phyloP scores from a whole-genome alignment of 2,797 vertebrate genomes.

The Fistularia tabacaria region DNA sequence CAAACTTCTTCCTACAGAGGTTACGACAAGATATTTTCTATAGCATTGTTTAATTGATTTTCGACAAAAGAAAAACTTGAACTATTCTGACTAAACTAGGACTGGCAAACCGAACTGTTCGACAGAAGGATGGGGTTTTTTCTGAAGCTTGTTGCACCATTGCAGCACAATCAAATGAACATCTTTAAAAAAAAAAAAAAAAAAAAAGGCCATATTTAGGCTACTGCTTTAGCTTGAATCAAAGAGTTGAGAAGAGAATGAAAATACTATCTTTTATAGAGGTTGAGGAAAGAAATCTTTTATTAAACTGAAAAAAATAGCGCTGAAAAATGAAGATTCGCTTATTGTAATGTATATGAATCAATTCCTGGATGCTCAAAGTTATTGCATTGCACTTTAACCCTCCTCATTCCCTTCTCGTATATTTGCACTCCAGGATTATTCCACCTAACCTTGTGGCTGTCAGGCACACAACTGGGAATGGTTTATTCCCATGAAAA shows the following conservation, averaged over 20 bases:
- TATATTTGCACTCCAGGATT: slow-evolving; percentile 76
- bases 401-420: slow-evolving; percentile 64
- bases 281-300: slow-evolving; percentile 57
- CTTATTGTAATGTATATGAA: slow-evolving; percentile 63
- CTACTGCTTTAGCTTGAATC: slow-evolving; percentile 61
- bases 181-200: slow-evolving; percentile 1
- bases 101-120: slow-evolving; percentile 47
- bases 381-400: slow-evolving; percentile 79
- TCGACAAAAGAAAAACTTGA: slow-evolving; percentile 41
- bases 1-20: not conserved
- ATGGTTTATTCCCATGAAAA: slow-evolving; percentile 47
- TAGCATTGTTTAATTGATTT: slow-evolving; percentile 48
- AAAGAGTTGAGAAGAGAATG: slow-evolving; percentile 56
- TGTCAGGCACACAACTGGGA: slow-evolving; percentile 46
- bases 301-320: slow-evolving; percentile 59
- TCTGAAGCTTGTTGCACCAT: slow-evolving; percentile 65
- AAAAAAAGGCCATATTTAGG: slow-evolving; percentile 48
- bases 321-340: slow-evolving; percentile 64
- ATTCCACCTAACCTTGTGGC: slow-evolving; percentile 53
- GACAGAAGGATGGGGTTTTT: slow-evolving; percentile 44
- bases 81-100: slow-evolving; percentile 49
- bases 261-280: slow-evolving; percentile 69
- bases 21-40: slow-evolving; percentile 23
- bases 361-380: slow-evolving; percentile 69
- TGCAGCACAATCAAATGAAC: slow-evolving; percentile 76